Evolutionary conservation across 2,113 vertebrate species (phyloP), one percentile per base, ranked within the genome.

Genomic region (Hypanus sabinus): DNA sequence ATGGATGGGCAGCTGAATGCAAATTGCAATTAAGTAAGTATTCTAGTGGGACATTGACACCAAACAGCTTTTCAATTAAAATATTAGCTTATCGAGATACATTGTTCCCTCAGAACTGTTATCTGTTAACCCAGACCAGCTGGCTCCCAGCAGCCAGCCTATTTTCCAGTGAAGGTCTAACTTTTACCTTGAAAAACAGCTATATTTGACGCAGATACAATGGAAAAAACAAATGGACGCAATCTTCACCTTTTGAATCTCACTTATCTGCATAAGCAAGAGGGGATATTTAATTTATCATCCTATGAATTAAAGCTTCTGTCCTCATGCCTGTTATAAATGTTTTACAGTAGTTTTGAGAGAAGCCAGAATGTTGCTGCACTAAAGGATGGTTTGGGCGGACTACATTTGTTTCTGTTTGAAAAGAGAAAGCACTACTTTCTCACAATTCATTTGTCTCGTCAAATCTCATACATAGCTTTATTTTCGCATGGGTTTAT

Each of bases 21-120:
- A 88, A 87, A 88, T 18, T 30, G 57, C 62, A 90, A 90, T 90
- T 90, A 90, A 88, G 60, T 30, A 90, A 90, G 30, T 33, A 65
- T 68, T 90, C 85, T 90, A 33, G 60, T 90, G 85, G 60, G 85
- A 90, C 60, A 20, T 33, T 90, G 85, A 68, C 60, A 68, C 85
- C 33, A 8, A 65, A n/a, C 83, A 88, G 83, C 83, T 65, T 90
- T 90, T 65, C 85, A 90, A 90, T 90, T 90, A 65, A 90, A 90
- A 90, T 90, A 90, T 90, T 65, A 90, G 85, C 60, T 33, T 33
- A 90, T 68, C 60, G n/a, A 65, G 65, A 20, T 33, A n/a, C 30
- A 2, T 8, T 65, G 30, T 65, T 62, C 85, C n/a, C 85, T 90
- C 60, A 33, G 62, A 88, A 90, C 60, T 20, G 60, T 36, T 68